Conservation (phyloP, 2,113 vertebrate species). For the Hylia prasina region DNA sequence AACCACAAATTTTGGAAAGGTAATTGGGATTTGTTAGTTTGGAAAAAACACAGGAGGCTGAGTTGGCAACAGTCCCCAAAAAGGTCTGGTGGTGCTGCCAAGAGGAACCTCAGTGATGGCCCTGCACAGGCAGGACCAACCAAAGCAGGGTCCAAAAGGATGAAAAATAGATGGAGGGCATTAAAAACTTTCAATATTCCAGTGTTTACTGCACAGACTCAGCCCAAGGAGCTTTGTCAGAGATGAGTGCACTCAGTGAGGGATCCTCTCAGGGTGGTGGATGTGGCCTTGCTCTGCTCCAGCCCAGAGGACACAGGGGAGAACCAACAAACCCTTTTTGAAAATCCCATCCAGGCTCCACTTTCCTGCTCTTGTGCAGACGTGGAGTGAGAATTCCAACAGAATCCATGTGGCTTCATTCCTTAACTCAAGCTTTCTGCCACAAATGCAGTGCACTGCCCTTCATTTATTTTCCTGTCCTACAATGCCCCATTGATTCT, state of each 20-base stretch:
- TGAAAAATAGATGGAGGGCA: rapidly evolving
- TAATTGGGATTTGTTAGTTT: neutral
- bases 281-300: neutral
- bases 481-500: neutral
- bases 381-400: neutral
- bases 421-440: neutral
- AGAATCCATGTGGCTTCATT: neutral
- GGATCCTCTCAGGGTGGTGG: neutral
- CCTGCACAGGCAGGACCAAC: neutral
- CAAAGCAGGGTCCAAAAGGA: neutral
- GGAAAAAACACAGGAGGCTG: rapidly evolving
- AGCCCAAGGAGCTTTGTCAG: rapidly evolving
- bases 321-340: neutral
- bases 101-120: neutral
- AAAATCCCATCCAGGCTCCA: neutral
- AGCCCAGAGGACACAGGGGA: neutral
- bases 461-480: neutral
- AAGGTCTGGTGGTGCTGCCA: neutral
- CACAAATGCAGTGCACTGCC: neutral
- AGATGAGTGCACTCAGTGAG: neutral
- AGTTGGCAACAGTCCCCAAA: neutral
- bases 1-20: neutral
- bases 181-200: neutral
- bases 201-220: neutral
- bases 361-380: neutral